Evolutionary conservation across 2,797 vertebrate genomes (phyloP), one percentile per base, ranked within the genome.

Genomic region (Manis javanica): DNA sequence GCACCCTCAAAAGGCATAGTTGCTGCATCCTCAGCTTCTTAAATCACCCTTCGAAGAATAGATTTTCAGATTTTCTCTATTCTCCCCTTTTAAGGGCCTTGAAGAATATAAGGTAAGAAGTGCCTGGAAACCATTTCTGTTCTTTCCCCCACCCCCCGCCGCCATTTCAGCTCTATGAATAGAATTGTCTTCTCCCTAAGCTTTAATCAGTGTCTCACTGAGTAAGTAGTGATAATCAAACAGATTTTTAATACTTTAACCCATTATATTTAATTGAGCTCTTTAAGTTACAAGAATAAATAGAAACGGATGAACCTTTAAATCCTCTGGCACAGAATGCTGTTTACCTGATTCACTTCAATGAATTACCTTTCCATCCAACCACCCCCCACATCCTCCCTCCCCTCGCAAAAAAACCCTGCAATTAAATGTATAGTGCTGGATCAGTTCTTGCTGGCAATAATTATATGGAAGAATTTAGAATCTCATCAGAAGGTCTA

Each of bases 201-300:
- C 91, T 93, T 97, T 96, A 97, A 98, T 97, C 97, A 97, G 94
- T 63, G 49, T 90, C 95, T 97, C 57, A 96, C 94, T 49, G 71
- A 90, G 94, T 93, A 96, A 96, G 71, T 90, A 96, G 90, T 77
- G 83, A 93, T 97, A 94, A 97, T 98, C 97, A 98, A 96, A 95
- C 86, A 71, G 57, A 94, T 97, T 98, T 97, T 97, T 97, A 97
- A 97, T 97, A 96, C 94, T 92, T 97, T 96, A 97, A 97, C 97
- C 93, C 84, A 97, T 97, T 97, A 98, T 96, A 93, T 96, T 90
- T 97, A 84, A 91, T 97, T 98, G 95, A 89, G 95, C 91, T 96
- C 92, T 97, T 97, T 96, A 98, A 98, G 97, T 97, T 63, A 97
- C 95, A 95, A 72, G n/a, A 95, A 98, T 90, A 98, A 98, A 98